Conservation (phyloP, 2,113 vertebrate genomes). For the Halcyon malimbica region DNA sequence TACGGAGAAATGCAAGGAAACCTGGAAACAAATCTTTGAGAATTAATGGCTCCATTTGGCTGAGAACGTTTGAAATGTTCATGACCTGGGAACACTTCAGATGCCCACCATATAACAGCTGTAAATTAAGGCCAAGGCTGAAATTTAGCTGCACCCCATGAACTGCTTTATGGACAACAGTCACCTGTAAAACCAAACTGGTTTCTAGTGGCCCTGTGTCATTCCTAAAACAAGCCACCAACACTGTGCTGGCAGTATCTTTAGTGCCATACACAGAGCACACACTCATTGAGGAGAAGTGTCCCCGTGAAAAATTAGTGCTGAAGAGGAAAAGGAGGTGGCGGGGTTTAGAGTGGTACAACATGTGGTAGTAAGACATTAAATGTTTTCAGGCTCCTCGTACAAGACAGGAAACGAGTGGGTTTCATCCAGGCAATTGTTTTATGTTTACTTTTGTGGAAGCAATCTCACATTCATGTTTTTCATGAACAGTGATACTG, state of each 20-base stretch:
- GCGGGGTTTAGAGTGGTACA: not conserved
- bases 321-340: not conserved
- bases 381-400: not conserved
- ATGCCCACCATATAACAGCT: fast-evolving
- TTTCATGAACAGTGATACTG: not conserved
- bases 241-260: fast-evolving
- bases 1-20: not conserved
- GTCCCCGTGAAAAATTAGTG: fast-evolving
- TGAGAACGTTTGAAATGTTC: not conserved
- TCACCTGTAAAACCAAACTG: not conserved
- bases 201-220: not conserved
- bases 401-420: not conserved
- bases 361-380: not conserved
- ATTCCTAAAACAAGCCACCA: not conserved
- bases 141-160: not conserved
- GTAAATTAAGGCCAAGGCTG: not conserved
- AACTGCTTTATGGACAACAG: not conserved
- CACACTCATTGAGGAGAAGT: fast-evolving
- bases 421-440: not conserved
- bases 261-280: not conserved
- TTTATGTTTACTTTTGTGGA: not conserved
- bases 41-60: not conserved
- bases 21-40: not conserved
- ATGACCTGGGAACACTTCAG: not conserved
- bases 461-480: not conserved